Evolutionary conservation across 1,140 invertebrate genomes (phyloP), one percentile per base, ranked within the genome.

Genomic region (Sitophilus oryzae): DNA sequence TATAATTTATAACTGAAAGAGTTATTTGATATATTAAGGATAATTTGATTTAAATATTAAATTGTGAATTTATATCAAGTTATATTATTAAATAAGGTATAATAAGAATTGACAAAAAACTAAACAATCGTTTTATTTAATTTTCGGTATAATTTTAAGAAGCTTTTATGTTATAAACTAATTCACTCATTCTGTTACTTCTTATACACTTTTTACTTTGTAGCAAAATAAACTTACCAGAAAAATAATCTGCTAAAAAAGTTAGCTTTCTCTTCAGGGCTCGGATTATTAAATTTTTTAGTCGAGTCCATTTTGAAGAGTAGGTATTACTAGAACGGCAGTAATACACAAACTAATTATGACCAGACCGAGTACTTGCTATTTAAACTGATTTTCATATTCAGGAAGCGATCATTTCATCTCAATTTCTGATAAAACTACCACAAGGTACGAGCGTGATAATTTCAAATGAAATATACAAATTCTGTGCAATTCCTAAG

Each of bases 271-370:
- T 63, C 25, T 50, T 71, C 67, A 1, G 76, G 76, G 63, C 70
- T 76, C 5, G 73, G 69, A 60, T 75, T 76, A 4, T 74, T 59
- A 41, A 71, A 68, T 50, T 76, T 76, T 36, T 67, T 73, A 16
- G 62, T 73, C 5, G 62, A 66, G 55, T 76, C 72, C 75, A 77
- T 76, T 48, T 19, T 30, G 11, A n/a, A n/a, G n/a, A n/a, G n/a
- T 30, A 30, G 11, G 5, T 30, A 30, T 30, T 30, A 5, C 25
- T 30, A n/a, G n/a, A n/a, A n/a, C n/a, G n/a, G n/a, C n/a, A n/a
- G n/a, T n/a, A n/a, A n/a, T n/a, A n/a, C n/a, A n/a, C n/a, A n/a
- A n/a, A n/a, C n/a, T n/a, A n/a, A n/a, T n/a, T n/a, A n/a, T n/a
- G n/a, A n/a, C n/a, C n/a, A n/a, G n/a, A n/a, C n/a, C n/a, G n/a